Evolutionary conservation across 2,113 vertebrate species (phyloP), one percentile per base, ranked within the genome.

Genomic region (Conger conger): DNA sequence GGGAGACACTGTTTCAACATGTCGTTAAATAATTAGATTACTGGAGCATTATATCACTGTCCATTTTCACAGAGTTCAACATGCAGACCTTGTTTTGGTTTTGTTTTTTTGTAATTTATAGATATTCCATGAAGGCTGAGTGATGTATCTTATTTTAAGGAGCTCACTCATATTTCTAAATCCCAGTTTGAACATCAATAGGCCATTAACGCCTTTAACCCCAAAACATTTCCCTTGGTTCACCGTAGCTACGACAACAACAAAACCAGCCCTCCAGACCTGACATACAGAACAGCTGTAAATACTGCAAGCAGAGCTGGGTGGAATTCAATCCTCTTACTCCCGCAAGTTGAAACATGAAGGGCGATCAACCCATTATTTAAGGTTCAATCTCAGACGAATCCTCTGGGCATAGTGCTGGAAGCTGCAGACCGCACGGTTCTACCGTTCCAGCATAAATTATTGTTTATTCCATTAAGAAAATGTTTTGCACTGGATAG

Each of bases 261-360:
- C 68, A 13, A 73, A 73, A 33, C 68, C 11, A 73, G 68, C 68
- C 68, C 68, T 15, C 8, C 9, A 11, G 68, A n/a, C 27, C 7
- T 33, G 68, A 13, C 27, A 11, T 27, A n/a, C n/a, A n/a, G n/a
- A n/a, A n/a, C n/a, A 11, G n/a, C 68, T 18, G 27, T 30, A 33
- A 33, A 33, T 15, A 33, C 33, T 13, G n/a, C n/a, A 11, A 33
- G 68, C 68, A 73, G 8, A n/a, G 68, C n/a, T 3, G 60, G 60
- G 60, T n/a, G 60, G 60, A 68, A 68, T 68, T n/a, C 20, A 68
- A 68, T 68, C 60, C 60, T 68, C 60, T n/a, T 68, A n/a, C 60
- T n/a, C 27, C 20, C n/a, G 27, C 68, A 73, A 33, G n/a, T 13
- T 73, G 27, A 73, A 73, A 9, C 68, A 73, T 73, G 68, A 68